phyloP scores from a whole-genome alignment of 2,113 vertebrate species.

The Ariopsis seemanni region DNA sequence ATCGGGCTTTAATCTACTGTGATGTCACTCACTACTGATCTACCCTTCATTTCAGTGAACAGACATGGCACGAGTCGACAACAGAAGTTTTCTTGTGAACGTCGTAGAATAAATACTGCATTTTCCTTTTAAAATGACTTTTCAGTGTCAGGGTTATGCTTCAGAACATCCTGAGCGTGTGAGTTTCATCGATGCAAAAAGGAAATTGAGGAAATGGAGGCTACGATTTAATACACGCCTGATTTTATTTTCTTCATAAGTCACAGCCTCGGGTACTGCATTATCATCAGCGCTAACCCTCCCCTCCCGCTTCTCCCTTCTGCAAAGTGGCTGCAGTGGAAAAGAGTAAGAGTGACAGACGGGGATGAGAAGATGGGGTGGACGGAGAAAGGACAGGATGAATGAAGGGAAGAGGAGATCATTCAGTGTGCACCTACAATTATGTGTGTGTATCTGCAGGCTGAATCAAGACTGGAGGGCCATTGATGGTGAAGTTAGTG shows the following conservation, averaged over 20 bases:
- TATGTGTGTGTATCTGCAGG: slow-evolving; percentile 20
- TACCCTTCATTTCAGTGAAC: background rate
- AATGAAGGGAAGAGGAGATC: background rate
- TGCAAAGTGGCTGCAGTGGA: slow-evolving; percentile 17
- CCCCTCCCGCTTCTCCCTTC: background rate
- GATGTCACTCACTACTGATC: background rate
- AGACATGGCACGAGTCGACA: background rate
- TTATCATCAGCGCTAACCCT: background rate
- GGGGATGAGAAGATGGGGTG: background rate
- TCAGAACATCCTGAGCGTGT: background rate
- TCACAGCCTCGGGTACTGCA: background rate
- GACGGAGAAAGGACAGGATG: background rate
- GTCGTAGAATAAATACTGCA: background rate
- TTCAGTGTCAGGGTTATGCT: background rate
- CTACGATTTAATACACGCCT: background rate
- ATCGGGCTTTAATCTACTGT: background rate
- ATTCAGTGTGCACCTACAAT: background rate
- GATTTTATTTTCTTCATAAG: slow-evolving; percentile 1
- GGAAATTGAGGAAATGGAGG: background rate
- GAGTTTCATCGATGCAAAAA: too few relatives aligned
- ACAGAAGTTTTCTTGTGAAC: background rate
- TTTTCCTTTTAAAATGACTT: background rate
- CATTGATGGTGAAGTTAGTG: slow-evolving; percentile 26
- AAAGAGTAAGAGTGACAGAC: background rate
- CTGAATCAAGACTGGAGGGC: slow-evolving; percentile 24